Base-by-base conservation (phyloP, 1,140 invertebrate genomes). In the Telenomus remus region DNA sequence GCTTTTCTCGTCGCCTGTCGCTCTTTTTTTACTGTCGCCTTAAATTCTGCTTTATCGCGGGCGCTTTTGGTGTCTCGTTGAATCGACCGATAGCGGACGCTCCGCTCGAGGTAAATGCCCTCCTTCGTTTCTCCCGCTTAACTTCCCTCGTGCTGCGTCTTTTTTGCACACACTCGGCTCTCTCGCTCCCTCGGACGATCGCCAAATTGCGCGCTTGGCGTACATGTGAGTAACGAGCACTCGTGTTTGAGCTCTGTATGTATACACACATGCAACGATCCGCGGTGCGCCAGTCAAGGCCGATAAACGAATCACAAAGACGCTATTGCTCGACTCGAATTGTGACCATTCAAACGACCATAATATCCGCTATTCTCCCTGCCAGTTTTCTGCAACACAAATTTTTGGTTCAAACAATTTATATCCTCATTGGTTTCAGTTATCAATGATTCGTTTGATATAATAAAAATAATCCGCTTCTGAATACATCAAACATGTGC, bases 1-100 rank as follows among this genome's bases (percentile, higher is more conserved):
- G 46, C 66, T 69, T 77, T 70, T 71, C 71, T 51, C 61, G 54
- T 79, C 73, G 66, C 37, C 47, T 59, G 63, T 33, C 33, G 39
- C 56, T 54, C 61, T 70, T 73, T 74, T 39, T 80, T 75, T 37
- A 59, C 66, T 55, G 56, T 79, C 70, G 65, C 57, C 68, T 65
- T 61, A 69, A 76, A 75, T 77, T 76, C 54, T 51, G 63, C 66
- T 74, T 74, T 76, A 77, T 79, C 79, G 71, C 70, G 60, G 44
- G 27, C 72, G 59, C 70, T 71, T 71, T 68, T 49, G 51, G 74
- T 75, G 79, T 78, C 81, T 82, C 79, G 80, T 76, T 81, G 81
- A 83, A 85, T 85, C 82, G 83, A 84, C 83, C 84, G 84, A 86
- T 86, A 86, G 84, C 81, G 77, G 79, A 76, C 81, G 79, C 79